Conservation (phyloP, 1,140 invertebrate genomes). For the Acromyrmex heyeri region DNA sequence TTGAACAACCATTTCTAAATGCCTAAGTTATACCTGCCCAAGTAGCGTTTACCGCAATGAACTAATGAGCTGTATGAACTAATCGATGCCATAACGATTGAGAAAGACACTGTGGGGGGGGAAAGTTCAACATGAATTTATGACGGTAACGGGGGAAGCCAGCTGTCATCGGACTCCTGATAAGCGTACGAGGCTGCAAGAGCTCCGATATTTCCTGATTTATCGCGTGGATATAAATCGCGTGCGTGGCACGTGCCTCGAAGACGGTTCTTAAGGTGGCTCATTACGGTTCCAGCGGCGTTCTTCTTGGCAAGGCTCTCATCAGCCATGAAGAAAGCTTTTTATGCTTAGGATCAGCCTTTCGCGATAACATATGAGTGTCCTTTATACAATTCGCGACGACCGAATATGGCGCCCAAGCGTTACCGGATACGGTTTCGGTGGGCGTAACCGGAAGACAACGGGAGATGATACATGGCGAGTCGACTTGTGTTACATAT, state of each 20-base stretch:
- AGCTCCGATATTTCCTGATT: slow-evolving; percentile 39
- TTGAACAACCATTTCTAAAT: not conserved
- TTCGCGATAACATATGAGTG: slow-evolving; percentile 39
- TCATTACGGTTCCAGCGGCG: slow-evolving; percentile 62
- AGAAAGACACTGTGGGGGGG: not conserved
- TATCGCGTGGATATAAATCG: slow-evolving; percentile 62
- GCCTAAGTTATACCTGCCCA: not conserved
- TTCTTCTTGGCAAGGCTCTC: slow-evolving; percentile 37
- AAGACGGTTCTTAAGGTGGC: slow-evolving; percentile 32
- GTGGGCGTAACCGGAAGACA: slow-evolving; percentile 29
- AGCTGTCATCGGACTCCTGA: not conserved
- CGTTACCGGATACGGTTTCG: slow-evolving; percentile 18
- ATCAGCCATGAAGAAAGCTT: slow-evolving; percentile 49
- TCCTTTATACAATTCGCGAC: slow-evolving; percentile 34
- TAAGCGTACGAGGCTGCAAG: slow-evolving; percentile 1
- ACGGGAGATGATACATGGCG: slow-evolving; percentile 17
- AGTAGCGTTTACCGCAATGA: not conserved
- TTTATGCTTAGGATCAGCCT: slow-evolving; percentile 16
- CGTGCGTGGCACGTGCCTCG: slow-evolving; percentile 55
- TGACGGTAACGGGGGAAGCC: slow-evolving; percentile 42
- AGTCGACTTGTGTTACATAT: not conserved
- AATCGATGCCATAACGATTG: not conserved
- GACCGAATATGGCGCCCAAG: not conserved
- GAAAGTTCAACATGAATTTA: slow-evolving; percentile 16
- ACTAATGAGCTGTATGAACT: not conserved